Evolutionary conservation across 2,113 vertebrate species (phyloP).

Genomic region (Corynorhinus townsendii): DNA sequence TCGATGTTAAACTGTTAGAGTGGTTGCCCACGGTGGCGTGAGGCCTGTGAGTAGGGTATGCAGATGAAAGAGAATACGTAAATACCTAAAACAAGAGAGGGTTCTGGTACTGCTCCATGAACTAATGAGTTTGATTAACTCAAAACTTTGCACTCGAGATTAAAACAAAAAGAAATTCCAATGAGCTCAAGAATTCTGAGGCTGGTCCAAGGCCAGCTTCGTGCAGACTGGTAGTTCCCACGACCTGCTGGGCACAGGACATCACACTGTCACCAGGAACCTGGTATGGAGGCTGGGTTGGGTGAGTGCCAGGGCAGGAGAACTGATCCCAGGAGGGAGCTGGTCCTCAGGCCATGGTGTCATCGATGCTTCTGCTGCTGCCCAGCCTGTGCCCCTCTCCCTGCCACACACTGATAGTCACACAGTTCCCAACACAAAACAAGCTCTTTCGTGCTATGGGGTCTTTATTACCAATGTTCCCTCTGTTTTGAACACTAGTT

Average conservation of each 20-base stretch:
- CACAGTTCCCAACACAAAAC: background rate
- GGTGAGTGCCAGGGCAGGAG: background rate
- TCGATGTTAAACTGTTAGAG: background rate
- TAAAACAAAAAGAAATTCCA: background rate
- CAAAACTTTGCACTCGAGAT: background rate
- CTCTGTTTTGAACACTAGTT: background rate
- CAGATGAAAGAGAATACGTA: rapidly evolving
- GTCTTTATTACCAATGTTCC: background rate
- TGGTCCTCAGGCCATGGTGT: background rate
- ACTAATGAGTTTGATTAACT: background rate
- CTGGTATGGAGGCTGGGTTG: background rate
- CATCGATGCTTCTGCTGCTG: background rate
- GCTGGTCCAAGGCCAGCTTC: background rate
- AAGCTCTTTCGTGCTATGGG: background rate
- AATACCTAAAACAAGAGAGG: background rate
- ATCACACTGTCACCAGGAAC: no score
- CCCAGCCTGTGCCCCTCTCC: background rate
- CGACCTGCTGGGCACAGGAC: background rate
- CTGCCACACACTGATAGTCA: background rate
- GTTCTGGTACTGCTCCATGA: background rate
- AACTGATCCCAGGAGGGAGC: background rate
- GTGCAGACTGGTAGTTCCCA: background rate
- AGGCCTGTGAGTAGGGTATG: background rate
- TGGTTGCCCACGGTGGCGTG: background rate
- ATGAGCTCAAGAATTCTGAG: background rate